These are phyloP conservation scores for Odontamblyopus lacepedii DNA, from an alignment of 2,797 vertebrate genomes.

Conservation along the genomic window DNA sequence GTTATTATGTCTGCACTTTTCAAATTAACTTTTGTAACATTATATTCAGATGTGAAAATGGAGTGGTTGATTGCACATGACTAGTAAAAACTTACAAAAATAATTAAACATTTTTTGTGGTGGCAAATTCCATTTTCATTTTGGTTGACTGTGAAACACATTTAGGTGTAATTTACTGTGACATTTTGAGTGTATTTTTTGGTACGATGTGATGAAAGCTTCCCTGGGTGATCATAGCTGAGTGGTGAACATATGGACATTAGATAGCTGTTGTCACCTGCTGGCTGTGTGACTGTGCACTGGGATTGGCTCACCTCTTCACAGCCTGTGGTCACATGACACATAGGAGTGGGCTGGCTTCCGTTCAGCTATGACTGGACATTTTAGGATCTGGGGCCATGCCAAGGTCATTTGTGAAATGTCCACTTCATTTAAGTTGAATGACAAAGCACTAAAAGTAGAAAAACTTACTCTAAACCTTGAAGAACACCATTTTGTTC, in stretches of 20 bases:
- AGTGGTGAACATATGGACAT: conserved; percentile 68
- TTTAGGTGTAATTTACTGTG: not conserved
- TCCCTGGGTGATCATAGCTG: conserved; percentile 35
- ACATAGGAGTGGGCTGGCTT: conserved; percentile 42
- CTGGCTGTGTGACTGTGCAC: conserved; percentile 46
- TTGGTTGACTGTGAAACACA: not conserved
- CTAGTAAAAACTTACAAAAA: conserved; percentile 7
- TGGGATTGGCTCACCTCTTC: conserved; percentile 53
- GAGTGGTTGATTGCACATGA: conserved; percentile 27
- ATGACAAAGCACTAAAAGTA: conserved; percentile 43
- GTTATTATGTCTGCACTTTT: conserved; percentile 44
- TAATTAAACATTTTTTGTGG: not conserved
- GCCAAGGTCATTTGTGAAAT: conserved; percentile 67
- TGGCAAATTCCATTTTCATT: not conserved
- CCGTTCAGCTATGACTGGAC: conserved; percentile 41
- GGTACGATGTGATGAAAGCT: conserved; percentile 40
- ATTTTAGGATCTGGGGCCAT: conserved; percentile 49
- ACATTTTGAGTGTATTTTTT: conserved; percentile 7
- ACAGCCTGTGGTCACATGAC: conserved; percentile 45
- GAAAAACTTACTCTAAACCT: conserved; percentile 20
- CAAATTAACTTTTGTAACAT: conserved; percentile 59
- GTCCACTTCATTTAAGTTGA: conserved; percentile 52
- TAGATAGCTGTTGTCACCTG: conserved; percentile 62
- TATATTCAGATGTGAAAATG: conserved; percentile 31
- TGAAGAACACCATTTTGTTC: conserved; percentile 13